Base-by-base conservation (phyloP, 2,888 invertebrate species). In the Azorinus chamasolen region DNA sequence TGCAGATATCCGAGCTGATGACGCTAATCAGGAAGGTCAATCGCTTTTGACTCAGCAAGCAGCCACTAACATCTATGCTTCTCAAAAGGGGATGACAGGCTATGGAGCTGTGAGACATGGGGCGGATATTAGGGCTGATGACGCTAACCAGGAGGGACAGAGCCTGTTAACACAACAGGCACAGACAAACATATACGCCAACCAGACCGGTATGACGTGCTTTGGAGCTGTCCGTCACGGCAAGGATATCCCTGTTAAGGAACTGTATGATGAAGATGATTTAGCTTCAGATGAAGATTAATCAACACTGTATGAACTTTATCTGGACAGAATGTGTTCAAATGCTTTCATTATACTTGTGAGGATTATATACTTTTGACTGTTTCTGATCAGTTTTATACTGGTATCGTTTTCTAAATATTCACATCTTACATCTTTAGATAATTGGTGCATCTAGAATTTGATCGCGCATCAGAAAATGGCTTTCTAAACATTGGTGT, bases 61-160 rank as follows among this genome's bases (percentile, higher is more conserved):
- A 16, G 93, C 92, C 20, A 90, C 90, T 32, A 92, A 92, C 82
- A 91, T 92, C 73, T 88, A 86, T 50, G 92, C 92, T 41, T 89
- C 89, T 37, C 92, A 92, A 79, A 70, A 87, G 10, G 92, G 92
- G 12, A 92, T 91, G 91, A 79, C 79, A 10, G 73, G 75, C 14
- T 82, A 87, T 12, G 88, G 89, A 8, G 84, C 87, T 5, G 83
- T 83, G 0, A 81, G 90, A 24, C 92, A 92, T 78, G 91, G 91
- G 22, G 87, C 92, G 37, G 92, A 92, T 79, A 92, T 92, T 69
- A 65, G 88, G 22, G 88, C 79, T 18, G 79, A 79, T 27, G 73
- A 79, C 43, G 65, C 64, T 16, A 43, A 55, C 18, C 69, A 69
- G 20, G 79, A 79, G n/a, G 79, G 79, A 39, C 65, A 79, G 32